Base-by-base conservation (phyloP, 1,140 invertebrate species). In the Scaptomyza pallida region DNA sequence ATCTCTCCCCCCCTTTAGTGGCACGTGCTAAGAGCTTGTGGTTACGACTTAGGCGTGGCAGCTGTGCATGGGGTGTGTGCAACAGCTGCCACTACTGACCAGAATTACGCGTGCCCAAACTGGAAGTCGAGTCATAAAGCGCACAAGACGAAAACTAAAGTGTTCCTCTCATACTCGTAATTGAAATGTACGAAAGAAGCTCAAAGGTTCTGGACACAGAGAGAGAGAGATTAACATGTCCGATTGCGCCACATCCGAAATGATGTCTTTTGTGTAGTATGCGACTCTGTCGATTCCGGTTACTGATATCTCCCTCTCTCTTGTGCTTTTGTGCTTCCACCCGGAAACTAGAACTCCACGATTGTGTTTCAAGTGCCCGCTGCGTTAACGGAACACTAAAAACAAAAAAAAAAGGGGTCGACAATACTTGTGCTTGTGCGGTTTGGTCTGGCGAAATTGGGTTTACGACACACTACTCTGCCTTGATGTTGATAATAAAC, bases 201-300 rank as follows among this genome's bases (percentile, higher is more conserved):
- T 15, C 16, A 57, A 26, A 44, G 44, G 54, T 13, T 3, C 52
- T 4, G 16, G 17, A 17, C 37, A 54, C 13, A 26, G 23, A 26
- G 23, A 1, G 23, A 5, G 4, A 54, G 13, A 71, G 72, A 74
- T 74, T 74, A 74, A 74, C 72, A 74, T 71, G 72, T 74, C 67
- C 72, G 72, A 74, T 74, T 74, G 67, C 72, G 67, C 72, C 67
- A 74, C 72, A 74, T 74, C 72, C 72, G 72, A 55, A n/a, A 26
- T 26, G 23, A 26, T 54, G 64, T 50, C 35, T 51, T 60, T 72
- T 72, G 55, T 72, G 48, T 35, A 16, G 33, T 30, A 30, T 30
- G 26, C 26, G 26, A 30, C 26, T 30, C 26, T 12, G 45, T 19
- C 59, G 65, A 74, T 74, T 74, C 72, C 72, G 72, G 65, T 74